Percentiles rank a stretch among this genome's conserved stretches.
These are phyloP conservation scores for Heterodera filipjevi DNA, from an alignment of 2,888 invertebrate genomes.

Conservation along the genomic window DNA sequence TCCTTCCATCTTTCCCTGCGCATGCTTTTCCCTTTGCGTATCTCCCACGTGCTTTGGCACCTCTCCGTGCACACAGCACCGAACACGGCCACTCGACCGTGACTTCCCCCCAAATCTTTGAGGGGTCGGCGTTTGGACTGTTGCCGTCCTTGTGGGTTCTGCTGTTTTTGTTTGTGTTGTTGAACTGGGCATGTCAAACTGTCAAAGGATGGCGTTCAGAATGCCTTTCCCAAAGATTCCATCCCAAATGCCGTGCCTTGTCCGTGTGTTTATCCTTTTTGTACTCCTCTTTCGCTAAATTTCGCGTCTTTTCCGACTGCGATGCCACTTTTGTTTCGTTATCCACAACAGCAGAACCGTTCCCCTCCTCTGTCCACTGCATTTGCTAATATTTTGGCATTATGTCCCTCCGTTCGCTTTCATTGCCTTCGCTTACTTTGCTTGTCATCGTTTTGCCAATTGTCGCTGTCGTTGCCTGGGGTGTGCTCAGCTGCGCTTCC, in stretches of 20 bases:
- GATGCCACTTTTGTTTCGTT: neutral
- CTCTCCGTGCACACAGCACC: neutral
- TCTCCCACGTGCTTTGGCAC: neutral
- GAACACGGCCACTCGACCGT: neutral
- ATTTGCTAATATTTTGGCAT: neutral
- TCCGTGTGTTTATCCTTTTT: neutral
- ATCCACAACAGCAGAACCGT: neutral
- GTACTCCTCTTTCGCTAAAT: neutral
- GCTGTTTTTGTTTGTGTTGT: neutral
- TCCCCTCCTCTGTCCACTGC: neutral
- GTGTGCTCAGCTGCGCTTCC: slow-evolving; percentile 15
- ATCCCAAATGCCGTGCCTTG: neutral
- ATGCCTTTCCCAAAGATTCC: neutral
- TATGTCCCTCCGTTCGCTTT: neutral
- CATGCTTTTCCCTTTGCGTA: neutral
- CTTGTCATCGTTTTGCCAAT: neutral
- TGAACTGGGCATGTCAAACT: neutral
- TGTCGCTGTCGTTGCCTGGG: neutral
- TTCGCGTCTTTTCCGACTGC: neutral
- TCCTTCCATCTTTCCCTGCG: neutral
- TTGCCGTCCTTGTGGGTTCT: neutral
- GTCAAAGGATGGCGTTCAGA: neutral
- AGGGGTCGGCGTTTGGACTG: neutral
- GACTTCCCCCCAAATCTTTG: neutral
- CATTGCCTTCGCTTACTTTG: neutral